phyloP scores from a whole-genome alignment of 1,140 invertebrate genomes.

The Scylla paramamosain region DNA sequence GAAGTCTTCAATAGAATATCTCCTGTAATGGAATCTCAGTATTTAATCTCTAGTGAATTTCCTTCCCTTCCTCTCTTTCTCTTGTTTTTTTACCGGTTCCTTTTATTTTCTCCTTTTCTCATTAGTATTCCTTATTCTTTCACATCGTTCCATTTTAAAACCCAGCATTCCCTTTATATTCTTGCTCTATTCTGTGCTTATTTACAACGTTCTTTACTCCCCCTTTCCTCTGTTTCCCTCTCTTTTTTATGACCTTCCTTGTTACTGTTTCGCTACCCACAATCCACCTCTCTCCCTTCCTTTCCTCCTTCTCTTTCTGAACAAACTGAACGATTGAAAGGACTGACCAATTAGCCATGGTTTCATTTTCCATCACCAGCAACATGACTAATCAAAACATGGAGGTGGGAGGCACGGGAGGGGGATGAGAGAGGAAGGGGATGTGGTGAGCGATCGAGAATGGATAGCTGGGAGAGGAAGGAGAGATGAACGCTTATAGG shows the following conservation, averaged over 20 bases:
- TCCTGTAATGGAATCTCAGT: slow-evolving; percentile 22
- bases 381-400: neutral
- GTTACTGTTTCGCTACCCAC: too few species aligned
- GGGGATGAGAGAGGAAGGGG: neutral
- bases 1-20: slow-evolving; percentile 15
- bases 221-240: neutral
- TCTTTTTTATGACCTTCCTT: neutral
- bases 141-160: neutral
- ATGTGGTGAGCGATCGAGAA: neutral
- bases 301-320: neutral
- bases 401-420: neutral
- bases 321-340: neutral
- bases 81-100: neutral
- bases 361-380: neutral
- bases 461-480: neutral
- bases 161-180: neutral
- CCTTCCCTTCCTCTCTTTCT: slow-evolving; percentile 2
- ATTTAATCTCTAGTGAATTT: slow-evolving; percentile 15
- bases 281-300: too few species aligned
- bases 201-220: neutral
- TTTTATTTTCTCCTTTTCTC: slow-evolving; percentile 4
- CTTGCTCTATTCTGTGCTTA: neutral
- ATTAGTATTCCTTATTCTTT: slow-evolving; percentile 24
- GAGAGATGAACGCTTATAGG: neutral
- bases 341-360: neutral